Percentiles rank a stretch among this genome's conserved stretches.
phyloP scores from a whole-genome alignment of 2,113 vertebrate genomes.

The Prionailurus viverrinus region DNA sequence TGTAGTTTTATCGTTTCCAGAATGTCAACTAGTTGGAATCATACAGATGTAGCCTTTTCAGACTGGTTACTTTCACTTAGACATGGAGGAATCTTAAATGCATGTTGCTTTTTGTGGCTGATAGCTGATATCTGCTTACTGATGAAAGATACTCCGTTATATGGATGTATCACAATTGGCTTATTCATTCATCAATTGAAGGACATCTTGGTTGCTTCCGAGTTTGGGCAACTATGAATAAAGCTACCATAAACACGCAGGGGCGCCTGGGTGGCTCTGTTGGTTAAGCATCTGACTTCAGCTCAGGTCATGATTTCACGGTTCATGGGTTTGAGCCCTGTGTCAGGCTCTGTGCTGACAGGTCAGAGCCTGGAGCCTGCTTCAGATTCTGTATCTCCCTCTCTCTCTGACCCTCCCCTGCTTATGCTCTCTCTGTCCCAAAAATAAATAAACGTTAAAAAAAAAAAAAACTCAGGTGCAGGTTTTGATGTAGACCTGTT shows the following conservation, averaged over 20 bases:
- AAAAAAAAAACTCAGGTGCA: not conserved
- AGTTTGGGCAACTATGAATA: not conserved
- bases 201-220: not conserved
- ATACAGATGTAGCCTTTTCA: not conserved
- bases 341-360: no score
- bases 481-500: not conserved
- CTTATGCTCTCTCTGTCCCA: no score
- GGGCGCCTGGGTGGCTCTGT: no score
- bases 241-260: not conserved
- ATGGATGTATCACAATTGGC: not conserved
- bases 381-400: no score
- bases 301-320: no score
- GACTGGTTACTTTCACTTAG: not conserved
- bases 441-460: no score
- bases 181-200: not conserved
- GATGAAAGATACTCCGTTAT: not conserved
- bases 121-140: not conserved
- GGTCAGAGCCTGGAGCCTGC: no score
- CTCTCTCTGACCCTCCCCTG: no score
- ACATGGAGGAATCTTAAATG: not conserved
- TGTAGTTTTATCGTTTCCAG: not conserved
- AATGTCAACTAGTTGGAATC: not conserved
- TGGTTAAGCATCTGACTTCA: no score
- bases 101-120: not conserved
- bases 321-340: no score